phyloP scores from a whole-genome alignment of 1,140 invertebrate genomes.

The Platyscapa corneri region DNA sequence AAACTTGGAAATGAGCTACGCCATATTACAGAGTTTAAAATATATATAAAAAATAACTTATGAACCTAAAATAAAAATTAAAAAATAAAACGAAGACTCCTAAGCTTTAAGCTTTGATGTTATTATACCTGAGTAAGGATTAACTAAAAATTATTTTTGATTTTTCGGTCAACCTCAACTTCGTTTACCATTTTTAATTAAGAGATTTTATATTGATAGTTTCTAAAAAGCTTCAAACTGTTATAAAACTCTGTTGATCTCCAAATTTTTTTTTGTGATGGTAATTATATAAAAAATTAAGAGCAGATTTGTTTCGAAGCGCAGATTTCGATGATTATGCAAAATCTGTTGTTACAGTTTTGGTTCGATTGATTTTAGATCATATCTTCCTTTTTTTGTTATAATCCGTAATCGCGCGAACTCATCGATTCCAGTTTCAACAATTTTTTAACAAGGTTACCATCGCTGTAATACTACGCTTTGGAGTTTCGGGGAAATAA shows the following conservation, averaged over 20 bases:
- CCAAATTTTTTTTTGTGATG: no score
- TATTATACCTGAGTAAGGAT: neutral
- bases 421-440: neutral
- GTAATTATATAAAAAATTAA: neutral
- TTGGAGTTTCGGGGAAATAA: neutral
- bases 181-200: neutral
- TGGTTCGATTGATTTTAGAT: neutral
- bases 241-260: no score
- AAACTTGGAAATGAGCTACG: no score
- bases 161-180: neutral
- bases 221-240: neutral
- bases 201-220: neutral
- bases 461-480: neutral
- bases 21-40: no score
- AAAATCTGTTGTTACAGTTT: no score
- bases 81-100: neutral
- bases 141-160: neutral
- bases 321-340: no score
- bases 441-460: neutral
- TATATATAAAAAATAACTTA: no score
- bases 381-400: no score
- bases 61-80: neutral
- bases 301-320: no score
- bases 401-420: no score
- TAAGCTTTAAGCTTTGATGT: neutral